A percentile compares a stretch with the other conserved stretches of the same genome.
Evolutionary conservation across 1,140 invertebrate species (phyloP).

Genomic region (Sarcophaga peregrina): DNA sequence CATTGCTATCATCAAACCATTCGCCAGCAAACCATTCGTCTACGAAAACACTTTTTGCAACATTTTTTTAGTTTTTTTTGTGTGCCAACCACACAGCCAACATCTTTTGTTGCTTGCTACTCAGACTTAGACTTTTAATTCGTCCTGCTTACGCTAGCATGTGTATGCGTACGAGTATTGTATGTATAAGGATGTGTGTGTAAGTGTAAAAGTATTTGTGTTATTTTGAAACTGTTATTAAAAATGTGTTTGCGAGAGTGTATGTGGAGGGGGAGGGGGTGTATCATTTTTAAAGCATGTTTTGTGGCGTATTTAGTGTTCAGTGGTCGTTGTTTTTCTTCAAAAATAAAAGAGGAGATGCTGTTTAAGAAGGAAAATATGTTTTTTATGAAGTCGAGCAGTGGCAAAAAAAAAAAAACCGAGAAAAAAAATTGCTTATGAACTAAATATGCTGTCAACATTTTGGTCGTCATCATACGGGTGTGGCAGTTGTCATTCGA

Average conservation of each 20-base stretch:
- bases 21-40: not conserved
- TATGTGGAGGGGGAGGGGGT: too few relatives aligned
- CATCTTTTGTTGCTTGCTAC: not conserved
- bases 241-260: constrained; percentile 52
- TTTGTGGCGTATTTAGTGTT: constrained; percentile 53
- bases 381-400: not conserved
- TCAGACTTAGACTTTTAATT: not conserved
- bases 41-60: not conserved
- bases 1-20: not conserved
- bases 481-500: constrained; percentile 6
- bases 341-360: not conserved
- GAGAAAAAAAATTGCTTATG: not conserved
- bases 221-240: constrained; percentile 56
- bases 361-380: constrained; percentile 3
- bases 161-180: not conserved
- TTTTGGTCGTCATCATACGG: constrained; percentile 24
- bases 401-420: not conserved
- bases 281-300: constrained; percentile 59
- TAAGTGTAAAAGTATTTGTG: not conserved
- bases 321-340: not conserved
- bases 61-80: not conserved
- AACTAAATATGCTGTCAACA: constrained; percentile 13
- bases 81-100: too few relatives aligned
- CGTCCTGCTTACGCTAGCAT: not conserved
- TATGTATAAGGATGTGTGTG: too few relatives aligned